Conservation (phyloP, 2,888 invertebrate species). For the Andrena marginata region DNA sequence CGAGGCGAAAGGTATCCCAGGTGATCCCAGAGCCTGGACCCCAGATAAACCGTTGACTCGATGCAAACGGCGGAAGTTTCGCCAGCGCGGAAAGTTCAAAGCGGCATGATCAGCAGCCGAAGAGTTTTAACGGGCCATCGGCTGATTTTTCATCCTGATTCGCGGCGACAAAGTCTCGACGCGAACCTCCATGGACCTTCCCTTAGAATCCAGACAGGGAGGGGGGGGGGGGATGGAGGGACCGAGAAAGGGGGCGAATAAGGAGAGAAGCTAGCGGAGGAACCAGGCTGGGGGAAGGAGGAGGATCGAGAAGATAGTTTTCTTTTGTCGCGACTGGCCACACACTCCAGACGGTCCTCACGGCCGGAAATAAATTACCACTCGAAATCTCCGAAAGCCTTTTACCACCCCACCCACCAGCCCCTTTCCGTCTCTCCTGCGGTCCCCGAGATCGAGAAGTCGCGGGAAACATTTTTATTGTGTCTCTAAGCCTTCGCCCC, state of each 20-base stretch:
- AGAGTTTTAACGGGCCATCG: slow-evolving; percentile 61
- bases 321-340: slow-evolving; percentile 70
- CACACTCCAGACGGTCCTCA: slow-evolving; percentile 68
- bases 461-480: slow-evolving; percentile 72
- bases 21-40: too few species aligned
- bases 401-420: slow-evolving; percentile 54
- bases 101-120: not conserved
- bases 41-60: not conserved
- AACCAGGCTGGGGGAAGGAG: slow-evolving; percentile 7
- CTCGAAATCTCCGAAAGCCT: slow-evolving; percentile 76
- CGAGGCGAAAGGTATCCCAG: too few species aligned
- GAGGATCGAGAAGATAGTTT: slow-evolving; percentile 70
- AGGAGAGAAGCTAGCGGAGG: slow-evolving; percentile 7
- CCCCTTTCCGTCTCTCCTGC: slow-evolving; percentile 5
- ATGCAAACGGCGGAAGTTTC: slow-evolving; percentile 37
- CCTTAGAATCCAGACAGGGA: slow-evolving; percentile 16
- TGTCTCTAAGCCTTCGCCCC: slow-evolving; percentile 65
- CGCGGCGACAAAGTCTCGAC: slow-evolving; percentile 61
- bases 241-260: not conserved
- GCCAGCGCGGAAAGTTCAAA: not conserved
- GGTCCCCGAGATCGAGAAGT: slow-evolving; percentile 61
- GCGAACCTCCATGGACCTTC: slow-evolving; percentile 17
- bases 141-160: slow-evolving; percentile 71
- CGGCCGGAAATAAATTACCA: slow-evolving; percentile 76
- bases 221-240: slow-evolving; percentile 1